Evolutionary conservation across 2,888 invertebrate species (phyloP).

Genomic region (Ochropleura leucogaster): DNA sequence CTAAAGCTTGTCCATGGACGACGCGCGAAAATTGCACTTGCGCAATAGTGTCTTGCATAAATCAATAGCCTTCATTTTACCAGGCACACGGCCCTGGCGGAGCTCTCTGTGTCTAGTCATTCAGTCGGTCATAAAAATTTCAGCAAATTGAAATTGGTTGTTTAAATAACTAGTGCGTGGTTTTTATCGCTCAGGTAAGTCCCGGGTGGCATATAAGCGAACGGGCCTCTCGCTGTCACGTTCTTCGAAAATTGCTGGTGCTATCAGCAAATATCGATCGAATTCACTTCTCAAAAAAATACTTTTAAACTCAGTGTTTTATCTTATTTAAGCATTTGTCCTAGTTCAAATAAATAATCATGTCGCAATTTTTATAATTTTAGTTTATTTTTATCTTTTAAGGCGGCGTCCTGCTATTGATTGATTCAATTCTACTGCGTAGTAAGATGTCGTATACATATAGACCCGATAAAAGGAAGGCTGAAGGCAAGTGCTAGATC

Average conservation of each 20-base stretch:
- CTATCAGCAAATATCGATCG: slow-evolving; percentile 1
- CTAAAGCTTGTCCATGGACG: neutral
- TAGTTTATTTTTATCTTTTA: slow-evolving; percentile 14
- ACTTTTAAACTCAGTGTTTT: neutral
- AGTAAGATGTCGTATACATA: slow-evolving; percentile 15
- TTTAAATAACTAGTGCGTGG: slow-evolving; percentile 2
- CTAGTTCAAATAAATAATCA: neutral
- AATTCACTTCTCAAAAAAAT: neutral
- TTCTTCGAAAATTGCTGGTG: slow-evolving; percentile 1
- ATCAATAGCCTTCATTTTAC: slow-evolving; percentile 43
- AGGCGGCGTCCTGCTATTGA: slow-evolving; percentile 13
- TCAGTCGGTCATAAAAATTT: neutral
- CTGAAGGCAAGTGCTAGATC: slow-evolving; percentile 41
- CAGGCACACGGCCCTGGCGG: slow-evolving; percentile 5
- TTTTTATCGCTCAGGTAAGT: slow-evolving; percentile 5
- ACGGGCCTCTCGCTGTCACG: neutral
- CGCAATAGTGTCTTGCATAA: slow-evolving; percentile 35
- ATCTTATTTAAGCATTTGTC: neutral
- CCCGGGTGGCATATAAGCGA: no score
- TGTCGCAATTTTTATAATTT: slow-evolving; percentile 8
- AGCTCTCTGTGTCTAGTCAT: neutral
- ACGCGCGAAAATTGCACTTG: slow-evolving; percentile 50
- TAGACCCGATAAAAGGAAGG: slow-evolving; percentile 21
- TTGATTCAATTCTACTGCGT: slow-evolving; percentile 21
- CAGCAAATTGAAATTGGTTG: neutral